Conservation (phyloP, 2,888 invertebrate species). For the Podabrus alpinus region DNA sequence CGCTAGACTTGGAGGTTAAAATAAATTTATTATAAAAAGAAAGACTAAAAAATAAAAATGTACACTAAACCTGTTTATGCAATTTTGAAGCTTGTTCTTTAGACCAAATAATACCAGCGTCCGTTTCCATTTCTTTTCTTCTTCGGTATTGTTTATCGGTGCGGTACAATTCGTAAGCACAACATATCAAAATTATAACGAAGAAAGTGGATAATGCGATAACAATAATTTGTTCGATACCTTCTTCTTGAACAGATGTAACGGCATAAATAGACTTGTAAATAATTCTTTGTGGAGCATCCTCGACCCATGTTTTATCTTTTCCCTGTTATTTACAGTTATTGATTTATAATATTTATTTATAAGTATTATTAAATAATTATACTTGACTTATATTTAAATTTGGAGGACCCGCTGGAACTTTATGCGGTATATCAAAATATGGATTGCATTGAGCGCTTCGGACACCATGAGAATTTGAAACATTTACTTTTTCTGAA, state of each 20-base stretch:
- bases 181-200: slow-evolving; percentile 68
- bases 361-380: not conserved
- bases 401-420: slow-evolving; percentile 61
- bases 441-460: slow-evolving; percentile 84
- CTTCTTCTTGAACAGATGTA: slow-evolving; percentile 77
- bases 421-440: slow-evolving; percentile 68
- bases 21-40: not conserved
- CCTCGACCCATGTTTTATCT: slow-evolving; percentile 83
- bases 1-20: slow-evolving; percentile 14
- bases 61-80: slow-evolving; percentile 23
- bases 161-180: slow-evolving; percentile 75
- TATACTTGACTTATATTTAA: slow-evolving; percentile 65
- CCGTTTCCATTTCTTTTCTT: slow-evolving; percentile 74
- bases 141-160: slow-evolving; percentile 75
- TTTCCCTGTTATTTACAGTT: slow-evolving; percentile 63
- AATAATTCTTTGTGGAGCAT: slow-evolving; percentile 75
- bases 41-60: not conserved
- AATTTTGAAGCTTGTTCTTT: slow-evolving; percentile 73
- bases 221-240: slow-evolving; percentile 76
- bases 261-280: slow-evolving; percentile 77
- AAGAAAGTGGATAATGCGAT: slow-evolving; percentile 78
- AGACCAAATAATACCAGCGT: slow-evolving; percentile 73
- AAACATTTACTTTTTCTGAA: slow-evolving; percentile 83
- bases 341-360: not conserved
- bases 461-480: slow-evolving; percentile 82